Conservation (phyloP, 2,113 vertebrate genomes). For the Pristiophorus japonicus region DNA sequence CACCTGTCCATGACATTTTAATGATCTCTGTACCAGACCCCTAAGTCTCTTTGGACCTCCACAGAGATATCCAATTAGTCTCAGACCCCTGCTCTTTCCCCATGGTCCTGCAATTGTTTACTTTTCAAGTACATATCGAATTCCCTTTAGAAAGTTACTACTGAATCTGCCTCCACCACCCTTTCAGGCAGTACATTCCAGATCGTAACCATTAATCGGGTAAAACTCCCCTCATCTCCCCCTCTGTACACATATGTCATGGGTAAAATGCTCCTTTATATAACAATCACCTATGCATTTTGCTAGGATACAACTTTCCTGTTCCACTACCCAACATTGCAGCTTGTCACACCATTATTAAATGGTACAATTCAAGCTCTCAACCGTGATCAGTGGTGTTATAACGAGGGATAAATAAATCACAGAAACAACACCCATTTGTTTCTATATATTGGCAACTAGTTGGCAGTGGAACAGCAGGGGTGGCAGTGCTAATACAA, state of each 20-base stretch:
- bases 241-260: no score
- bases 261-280: no score
- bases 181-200: background rate
- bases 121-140: no score
- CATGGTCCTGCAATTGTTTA: background rate
- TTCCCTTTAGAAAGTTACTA: no score
- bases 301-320: background rate
- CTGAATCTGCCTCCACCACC: background rate
- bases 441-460: background rate
- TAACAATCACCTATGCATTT: no score
- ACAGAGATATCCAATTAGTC: background rate
- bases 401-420: background rate
- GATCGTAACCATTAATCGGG: background rate
- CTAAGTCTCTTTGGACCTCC: background rate
- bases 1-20: background rate
- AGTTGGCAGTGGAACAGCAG: background rate
- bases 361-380: background rate
- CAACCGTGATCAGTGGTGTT: background rate
- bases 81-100: no score
- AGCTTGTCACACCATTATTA: background rate
- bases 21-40: background rate
- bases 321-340: background rate
- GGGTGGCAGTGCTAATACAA: background rate
- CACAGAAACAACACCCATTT: background rate
- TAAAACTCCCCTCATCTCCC: no score